Evolutionary conservation across 2,888 invertebrate species (phyloP).

Genomic region (Uropetala carovei): DNA sequence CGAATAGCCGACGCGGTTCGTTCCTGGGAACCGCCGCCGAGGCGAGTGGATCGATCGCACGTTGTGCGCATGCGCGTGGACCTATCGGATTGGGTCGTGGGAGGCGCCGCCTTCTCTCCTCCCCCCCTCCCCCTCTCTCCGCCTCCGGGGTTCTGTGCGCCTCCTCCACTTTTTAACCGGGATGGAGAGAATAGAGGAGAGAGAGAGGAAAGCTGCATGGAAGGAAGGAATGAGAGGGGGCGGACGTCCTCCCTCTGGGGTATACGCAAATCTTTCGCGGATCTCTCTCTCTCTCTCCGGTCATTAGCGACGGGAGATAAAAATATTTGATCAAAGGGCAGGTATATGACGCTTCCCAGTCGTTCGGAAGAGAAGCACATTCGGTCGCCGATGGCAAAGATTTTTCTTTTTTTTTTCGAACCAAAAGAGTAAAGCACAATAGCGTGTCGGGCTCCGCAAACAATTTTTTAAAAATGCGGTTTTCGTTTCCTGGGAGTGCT

Average conservation of each 20-base stretch:
- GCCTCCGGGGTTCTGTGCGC: not conserved
- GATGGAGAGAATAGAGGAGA: conserved; percentile 30
- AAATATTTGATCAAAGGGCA: conserved; percentile 17
- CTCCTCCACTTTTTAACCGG: not conserved
- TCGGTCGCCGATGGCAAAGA: not conserved
- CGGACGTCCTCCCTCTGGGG: not conserved
- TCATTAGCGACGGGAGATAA: conserved; percentile 29
- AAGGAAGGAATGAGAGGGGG: too few species aligned
- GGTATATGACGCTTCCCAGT: conserved; percentile 18
- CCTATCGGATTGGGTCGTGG: conserved; percentile 20
- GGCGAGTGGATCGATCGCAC: not conserved
- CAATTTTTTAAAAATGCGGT: not conserved
- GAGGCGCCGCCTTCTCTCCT: not conserved
- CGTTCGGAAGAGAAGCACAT: not conserved
- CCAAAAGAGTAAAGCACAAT: not conserved
- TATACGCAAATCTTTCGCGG: not conserved
- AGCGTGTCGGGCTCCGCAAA: not conserved
- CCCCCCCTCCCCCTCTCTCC: too few species aligned
- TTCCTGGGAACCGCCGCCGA: conserved; percentile 4
- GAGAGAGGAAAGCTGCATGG: conserved; percentile 65
- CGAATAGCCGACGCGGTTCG: not conserved
- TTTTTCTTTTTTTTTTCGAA: not conserved
- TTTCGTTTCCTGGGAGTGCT: not conserved
- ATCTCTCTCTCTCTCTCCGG: not conserved
- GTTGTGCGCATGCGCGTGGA: conserved; percentile 14